Conservation (phyloP, 2,888 invertebrate species). For the Nycteola revayana region DNA sequence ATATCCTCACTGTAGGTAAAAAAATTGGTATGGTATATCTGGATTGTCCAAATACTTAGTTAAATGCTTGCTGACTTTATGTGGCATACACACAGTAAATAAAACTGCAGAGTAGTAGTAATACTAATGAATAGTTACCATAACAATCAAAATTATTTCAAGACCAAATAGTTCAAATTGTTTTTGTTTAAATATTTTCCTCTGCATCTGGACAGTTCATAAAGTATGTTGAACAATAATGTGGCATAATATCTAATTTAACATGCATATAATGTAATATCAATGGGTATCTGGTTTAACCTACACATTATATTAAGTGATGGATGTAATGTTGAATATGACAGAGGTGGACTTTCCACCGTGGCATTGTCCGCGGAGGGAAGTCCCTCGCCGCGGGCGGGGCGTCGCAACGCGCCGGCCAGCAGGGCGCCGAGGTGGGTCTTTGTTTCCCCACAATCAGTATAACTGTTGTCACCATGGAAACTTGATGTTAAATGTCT, state of each 20-base stretch:
- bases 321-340: slow-evolving; percentile 60
- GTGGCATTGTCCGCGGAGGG: slow-evolving; percentile 89
- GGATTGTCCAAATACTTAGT: slow-evolving; percentile 72
- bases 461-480: slow-evolving; percentile 42
- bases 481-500: slow-evolving; percentile 59
- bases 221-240: slow-evolving; percentile 2
- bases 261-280: slow-evolving; percentile 13
- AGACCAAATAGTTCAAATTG: slow-evolving; percentile 19
- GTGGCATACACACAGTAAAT: slow-evolving; percentile 39
- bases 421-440: slow-evolving; percentile 81
- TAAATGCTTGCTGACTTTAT: slow-evolving; percentile 27
- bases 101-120: slow-evolving; percentile 70
- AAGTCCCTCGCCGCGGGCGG: slow-evolving; percentile 80
- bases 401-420: slow-evolving; percentile 68
- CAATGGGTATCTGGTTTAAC: slow-evolving; percentile 22
- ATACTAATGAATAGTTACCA: not conserved
- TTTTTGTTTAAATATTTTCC: slow-evolving; percentile 34
- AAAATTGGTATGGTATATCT: slow-evolving; percentile 57
- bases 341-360: slow-evolving; percentile 92
- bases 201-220: slow-evolving; percentile 41
- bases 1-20: slow-evolving; percentile 17
- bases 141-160: too few relatives aligned
- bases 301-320: slow-evolving; percentile 34
- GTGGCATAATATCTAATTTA: too few relatives aligned
- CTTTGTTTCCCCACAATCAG: slow-evolving; percentile 44